phyloP scores from a whole-genome alignment of 2,797 vertebrate genomes.

The Heterohyrax brucei region DNA sequence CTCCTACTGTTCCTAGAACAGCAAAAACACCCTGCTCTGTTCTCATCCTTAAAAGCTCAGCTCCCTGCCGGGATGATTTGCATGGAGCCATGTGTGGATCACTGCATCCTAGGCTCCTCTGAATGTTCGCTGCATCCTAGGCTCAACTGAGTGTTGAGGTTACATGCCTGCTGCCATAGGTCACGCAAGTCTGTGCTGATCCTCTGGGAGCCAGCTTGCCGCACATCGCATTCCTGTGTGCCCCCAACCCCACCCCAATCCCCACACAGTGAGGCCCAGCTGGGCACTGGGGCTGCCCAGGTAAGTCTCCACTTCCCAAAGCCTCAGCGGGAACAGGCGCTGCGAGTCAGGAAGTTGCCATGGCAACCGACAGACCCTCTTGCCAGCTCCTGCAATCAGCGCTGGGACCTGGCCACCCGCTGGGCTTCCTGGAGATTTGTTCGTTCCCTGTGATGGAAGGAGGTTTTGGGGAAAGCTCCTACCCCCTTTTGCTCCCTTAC shows the following conservation, averaged over 20 bases:
- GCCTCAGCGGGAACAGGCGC: slow-evolving; percentile 88
- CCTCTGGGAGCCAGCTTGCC: neutral
- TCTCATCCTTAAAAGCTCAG: neutral
- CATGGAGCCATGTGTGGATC: accelerated
- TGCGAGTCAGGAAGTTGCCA: slow-evolving; percentile 83
- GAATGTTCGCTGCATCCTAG: neutral
- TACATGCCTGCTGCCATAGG: neutral
- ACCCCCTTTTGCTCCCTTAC: neutral
- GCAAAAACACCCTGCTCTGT: neutral
- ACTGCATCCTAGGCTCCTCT: neutral
- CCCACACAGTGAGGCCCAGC: neutral
- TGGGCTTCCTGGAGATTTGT: slow-evolving; percentile 85
- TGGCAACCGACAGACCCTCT: slow-evolving; percentile 85
- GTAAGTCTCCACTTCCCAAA: slow-evolving; percentile 86
- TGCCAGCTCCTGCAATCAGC: slow-evolving; percentile 87
- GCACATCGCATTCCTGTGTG: neutral
- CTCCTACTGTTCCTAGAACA: neutral
- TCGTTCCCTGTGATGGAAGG: slow-evolving; percentile 63
- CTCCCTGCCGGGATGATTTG: neutral
- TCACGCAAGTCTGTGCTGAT: neutral
- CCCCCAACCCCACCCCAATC: neutral
- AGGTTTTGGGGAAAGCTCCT: neutral
- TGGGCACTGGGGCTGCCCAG: slow-evolving; percentile 64
- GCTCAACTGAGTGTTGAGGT: neutral
- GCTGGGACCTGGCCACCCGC: slow-evolving; percentile 83